Percentiles rank a stretch among this genome's conserved stretches.
Evolutionary conservation across 2,113 vertebrate species (phyloP).

Genomic region (Gobius niger): DNA sequence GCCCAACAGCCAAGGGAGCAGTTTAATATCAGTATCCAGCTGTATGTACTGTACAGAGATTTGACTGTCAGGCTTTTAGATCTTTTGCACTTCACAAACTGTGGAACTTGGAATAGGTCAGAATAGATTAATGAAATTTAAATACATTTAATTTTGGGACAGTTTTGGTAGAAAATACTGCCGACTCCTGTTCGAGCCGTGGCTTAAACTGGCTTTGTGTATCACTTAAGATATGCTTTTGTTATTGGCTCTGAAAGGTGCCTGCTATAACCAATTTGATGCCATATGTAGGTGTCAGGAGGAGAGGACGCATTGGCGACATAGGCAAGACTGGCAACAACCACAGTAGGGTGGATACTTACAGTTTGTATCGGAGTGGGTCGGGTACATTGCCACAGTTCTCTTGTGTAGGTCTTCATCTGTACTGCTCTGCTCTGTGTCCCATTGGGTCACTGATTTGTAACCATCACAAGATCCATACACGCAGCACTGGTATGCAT

Average conservation of each 20-base stretch:
- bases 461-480: constrained; percentile 85
- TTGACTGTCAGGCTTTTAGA: constrained; percentile 17
- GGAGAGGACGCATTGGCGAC: too few relatives aligned
- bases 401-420: constrained; percentile 85
- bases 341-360: constrained; percentile 67
- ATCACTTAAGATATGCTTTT: too few relatives aligned
- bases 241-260: too few relatives aligned
- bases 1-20: constrained; percentile 44
- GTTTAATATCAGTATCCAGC: constrained; percentile 36
- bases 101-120: too few relatives aligned
- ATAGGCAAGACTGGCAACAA: too few relatives aligned
- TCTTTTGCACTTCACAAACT: background rate
- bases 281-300: too few relatives aligned
- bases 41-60: constrained; percentile 1
- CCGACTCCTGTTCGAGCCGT: too few relatives aligned
- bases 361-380: constrained; percentile 85
- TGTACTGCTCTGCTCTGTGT: constrained; percentile 76
- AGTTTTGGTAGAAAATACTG: too few relatives aligned
- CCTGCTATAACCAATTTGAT: too few relatives aligned
- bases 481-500: constrained; percentile 93
- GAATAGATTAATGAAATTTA: too few relatives aligned
- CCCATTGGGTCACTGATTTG: constrained; percentile 79
- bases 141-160: too few relatives aligned
- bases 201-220: too few relatives aligned
- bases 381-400: constrained; percentile 78